A percentile compares a stretch with the other conserved stretches of the same genome.
phyloP scores from a whole-genome alignment of 2,888 invertebrate genomes.

The Heliconius ethilla region DNA sequence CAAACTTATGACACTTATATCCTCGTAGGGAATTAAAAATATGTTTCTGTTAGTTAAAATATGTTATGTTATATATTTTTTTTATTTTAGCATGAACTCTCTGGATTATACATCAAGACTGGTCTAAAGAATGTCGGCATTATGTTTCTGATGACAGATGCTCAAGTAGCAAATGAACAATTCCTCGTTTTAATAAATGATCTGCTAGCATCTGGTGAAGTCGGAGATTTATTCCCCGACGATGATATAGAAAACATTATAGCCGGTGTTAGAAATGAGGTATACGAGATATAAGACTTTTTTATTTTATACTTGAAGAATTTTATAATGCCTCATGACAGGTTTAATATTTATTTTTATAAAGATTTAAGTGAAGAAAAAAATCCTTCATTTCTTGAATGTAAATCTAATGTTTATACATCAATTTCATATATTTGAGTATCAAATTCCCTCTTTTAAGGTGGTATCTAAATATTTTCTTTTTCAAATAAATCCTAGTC shows the following conservation, averaged over 20 bases:
- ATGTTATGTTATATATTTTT: background rate
- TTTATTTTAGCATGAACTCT: slow-evolving; percentile 86
- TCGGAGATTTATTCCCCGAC: slow-evolving; percentile 96
- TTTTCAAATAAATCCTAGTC: background rate
- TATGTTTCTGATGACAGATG: slow-evolving; percentile 98
- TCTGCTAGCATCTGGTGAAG: slow-evolving; percentile 96
- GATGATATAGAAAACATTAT: slow-evolving; percentile 98
- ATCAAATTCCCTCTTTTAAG: background rate
- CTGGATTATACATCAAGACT: slow-evolving; percentile 93
- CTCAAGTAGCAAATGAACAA: slow-evolving; percentile 97
- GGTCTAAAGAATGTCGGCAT: slow-evolving; percentile 97
- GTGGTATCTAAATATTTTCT: background rate
- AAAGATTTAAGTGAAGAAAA: no score
- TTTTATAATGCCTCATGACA: no score
- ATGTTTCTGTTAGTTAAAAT: no score
- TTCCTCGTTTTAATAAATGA: slow-evolving; percentile 98
- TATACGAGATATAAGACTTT: slow-evolving; percentile 47
- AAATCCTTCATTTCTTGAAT: background rate
- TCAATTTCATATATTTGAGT: background rate
- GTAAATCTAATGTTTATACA: background rate
- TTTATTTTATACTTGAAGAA: no score
- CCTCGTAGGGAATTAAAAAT: no score
- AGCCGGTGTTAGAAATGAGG: slow-evolving; percentile 90
- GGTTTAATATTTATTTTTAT: no score
- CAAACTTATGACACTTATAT: no score